These are phyloP conservation scores for Todus mexicanus DNA, from an alignment of 2,797 vertebrate genomes.

Conservation along the genomic window DNA sequence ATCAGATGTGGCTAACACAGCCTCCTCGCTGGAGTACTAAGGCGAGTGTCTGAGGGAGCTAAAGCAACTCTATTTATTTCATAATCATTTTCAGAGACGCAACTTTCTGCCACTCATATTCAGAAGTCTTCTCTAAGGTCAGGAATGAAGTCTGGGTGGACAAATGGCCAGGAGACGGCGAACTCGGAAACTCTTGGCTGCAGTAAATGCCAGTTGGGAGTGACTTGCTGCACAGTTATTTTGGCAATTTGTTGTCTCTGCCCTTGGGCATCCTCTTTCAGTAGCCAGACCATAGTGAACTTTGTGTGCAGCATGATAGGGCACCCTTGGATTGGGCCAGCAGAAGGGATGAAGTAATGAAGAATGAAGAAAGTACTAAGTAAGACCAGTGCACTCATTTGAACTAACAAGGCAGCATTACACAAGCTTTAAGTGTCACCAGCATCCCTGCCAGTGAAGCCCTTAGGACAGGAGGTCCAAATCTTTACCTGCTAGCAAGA, in stretches of 20 bases:
- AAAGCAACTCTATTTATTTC: neutral
- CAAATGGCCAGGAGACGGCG: neutral
- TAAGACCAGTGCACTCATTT: neutral
- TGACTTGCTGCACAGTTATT: slow-evolving; percentile 4
- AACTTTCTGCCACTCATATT: neutral
- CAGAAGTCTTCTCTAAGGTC: slow-evolving; percentile 10
- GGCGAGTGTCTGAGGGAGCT: neutral
- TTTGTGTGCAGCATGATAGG: neutral
- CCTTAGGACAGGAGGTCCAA: neutral
- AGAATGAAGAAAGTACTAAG: neutral
- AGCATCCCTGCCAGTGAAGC: neutral
- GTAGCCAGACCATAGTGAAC: neutral
- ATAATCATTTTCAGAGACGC: neutral
- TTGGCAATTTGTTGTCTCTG: neutral
- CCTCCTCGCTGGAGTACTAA: neutral
- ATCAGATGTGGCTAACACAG: neutral
- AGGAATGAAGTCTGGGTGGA: neutral
- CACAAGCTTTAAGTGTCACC: neutral
- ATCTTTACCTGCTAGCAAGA: neutral
- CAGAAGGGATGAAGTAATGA: neutral
- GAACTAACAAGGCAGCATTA: neutral
- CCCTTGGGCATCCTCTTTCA: neutral
- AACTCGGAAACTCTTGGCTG: neutral
- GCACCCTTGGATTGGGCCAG: neutral
- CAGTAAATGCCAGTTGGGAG: slow-evolving; percentile 14